Evolutionary conservation across 92 coral and sea anemone genomes (phyloP), one percentile per base, ranked within the genome.

Genomic region (Phenganax subtilis): DNA sequence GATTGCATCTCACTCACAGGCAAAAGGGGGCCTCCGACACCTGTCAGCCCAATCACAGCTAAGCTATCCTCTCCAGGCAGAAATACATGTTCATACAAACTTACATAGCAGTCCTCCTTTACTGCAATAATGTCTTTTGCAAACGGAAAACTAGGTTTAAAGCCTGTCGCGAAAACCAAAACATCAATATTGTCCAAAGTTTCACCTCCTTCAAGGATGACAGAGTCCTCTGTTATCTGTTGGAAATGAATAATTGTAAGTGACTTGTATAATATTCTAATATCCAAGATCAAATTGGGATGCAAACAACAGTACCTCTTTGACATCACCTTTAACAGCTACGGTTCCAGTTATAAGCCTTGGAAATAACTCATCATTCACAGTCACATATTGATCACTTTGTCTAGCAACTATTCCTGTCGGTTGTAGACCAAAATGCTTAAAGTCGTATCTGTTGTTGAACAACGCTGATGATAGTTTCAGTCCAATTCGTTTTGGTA

Each of bases 361-460:
- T 59, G 92, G 94, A 6, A 91, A 92, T 30, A 96, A 90, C 54
- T 88, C 93, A 74, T 96, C 99, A 81, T 90, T 96, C 60, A 90
- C 9, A 20, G 92, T 7, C 12, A 85, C 68, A 16, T 6, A 17
- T 37, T 74, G 47, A 37, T 5, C 47, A 37, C 47, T 75, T 61
- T 51, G 73, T 77, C 65, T 14, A 12, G 86, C 86, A n/a, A 58
- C 8, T 54, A 30, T 55, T 2, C 82, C 82, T 6, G 71, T 62
- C 15, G 82, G 82, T 56, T 86, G 88, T 15, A 94, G 88, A 58
- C 98, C 98, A 84, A 94, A 86, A 57, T 87, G 87, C 7, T 82
- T 80, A 77, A 82, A 75, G 71, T 87, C 78, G 20, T 59, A 80
- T 11, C 57, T 52, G 10, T 79, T 44, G 60, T 88, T 81, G 3